Percentiles rank a stretch among this genome's conserved stretches.
phyloP scores from a whole-genome alignment of 1,140 invertebrate species.

The Ostrea denselamellosa region DNA sequence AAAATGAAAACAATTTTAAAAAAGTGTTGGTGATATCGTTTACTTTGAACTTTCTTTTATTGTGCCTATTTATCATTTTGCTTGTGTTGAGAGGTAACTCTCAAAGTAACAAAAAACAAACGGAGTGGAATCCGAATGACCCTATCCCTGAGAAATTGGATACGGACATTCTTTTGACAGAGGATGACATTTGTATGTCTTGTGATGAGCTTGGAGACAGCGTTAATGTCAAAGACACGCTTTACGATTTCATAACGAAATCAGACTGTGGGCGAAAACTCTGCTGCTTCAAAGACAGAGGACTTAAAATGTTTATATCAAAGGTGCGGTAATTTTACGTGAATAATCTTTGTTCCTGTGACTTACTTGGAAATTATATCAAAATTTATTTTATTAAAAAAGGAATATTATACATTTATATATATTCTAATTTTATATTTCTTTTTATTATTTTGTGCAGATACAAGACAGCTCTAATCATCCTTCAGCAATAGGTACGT shows the following conservation, averaged over 20 bases:
- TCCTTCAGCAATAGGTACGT: neutral
- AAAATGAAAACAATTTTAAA: neutral
- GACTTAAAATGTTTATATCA: neutral
- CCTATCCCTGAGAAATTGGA: neutral
- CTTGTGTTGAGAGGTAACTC: neutral
- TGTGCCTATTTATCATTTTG: neutral
- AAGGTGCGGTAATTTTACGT: neutral
- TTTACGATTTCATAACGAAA: neutral
- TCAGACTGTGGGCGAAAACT: neutral
- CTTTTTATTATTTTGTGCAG: neutral
- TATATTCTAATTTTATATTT: neutral
- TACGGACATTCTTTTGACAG: neutral
- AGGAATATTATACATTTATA: too few species aligned
- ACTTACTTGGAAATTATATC: too few species aligned
- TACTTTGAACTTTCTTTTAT: neutral
- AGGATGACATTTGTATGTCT: neutral
- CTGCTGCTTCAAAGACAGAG: neutral
- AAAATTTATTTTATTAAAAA: too few species aligned
- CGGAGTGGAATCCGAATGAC: neutral
- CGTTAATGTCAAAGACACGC: neutral
- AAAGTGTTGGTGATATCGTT: neutral
- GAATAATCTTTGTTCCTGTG: neutral
- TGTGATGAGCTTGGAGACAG: constrained; percentile 14
- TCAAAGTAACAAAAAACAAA: neutral
- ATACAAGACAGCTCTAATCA: neutral